Base-by-base conservation (phyloP, 2,888 invertebrate species). In the Oligia strigilis region DNA sequence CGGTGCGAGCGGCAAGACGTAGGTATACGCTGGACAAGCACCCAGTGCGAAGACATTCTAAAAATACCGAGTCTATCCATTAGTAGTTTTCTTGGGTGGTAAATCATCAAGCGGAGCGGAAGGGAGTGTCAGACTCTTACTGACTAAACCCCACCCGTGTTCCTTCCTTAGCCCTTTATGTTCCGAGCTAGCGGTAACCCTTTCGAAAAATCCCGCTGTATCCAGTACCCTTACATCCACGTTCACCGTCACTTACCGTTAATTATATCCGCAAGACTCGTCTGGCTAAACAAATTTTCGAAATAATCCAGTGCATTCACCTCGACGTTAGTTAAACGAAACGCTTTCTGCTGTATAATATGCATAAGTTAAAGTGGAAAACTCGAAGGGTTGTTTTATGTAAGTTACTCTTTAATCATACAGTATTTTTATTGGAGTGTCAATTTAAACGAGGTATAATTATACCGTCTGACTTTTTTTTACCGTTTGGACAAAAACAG, bases 221-320 rank as follows among this genome's bases (percentile, higher is more conserved):
- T 82, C 67, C 55, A 81, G 85, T 17, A 11, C 1, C 17, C 5
- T 6, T 36, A 81, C 1, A 71, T 75, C 84, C 5, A 8, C 17
- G 66, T 29, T 29, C 29, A 17, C 40, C n/a, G 23, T 87, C 71
- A 85, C 77, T 87, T 77, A 69, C 66, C 75, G 64, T 84, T 85
- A 84, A 85, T 80, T 85, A 87, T 85, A 87, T 85, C 73, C 77
- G 66, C 62, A 75, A 75, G 58, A 77, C 77, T 78, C 62, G 62
- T 43, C 80, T 75, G 19, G 74, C 29, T 70, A 73, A 72, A 84
- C 64, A 87, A 73, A 77, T 73, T 58, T 75, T 23, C 71, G 49
- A 52, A 81, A 85, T 83, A 85, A 67, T 58, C 67, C n/a, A 14
- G 82, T 71, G 36, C 82, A 72, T 74, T 62, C 81, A 85, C 85